A percentile compares a stretch with the other conserved stretches of the same genome.
phyloP scores from a whole-genome alignment of 2,113 vertebrate genomes.

The Neolamprologus falcicula region DNA sequence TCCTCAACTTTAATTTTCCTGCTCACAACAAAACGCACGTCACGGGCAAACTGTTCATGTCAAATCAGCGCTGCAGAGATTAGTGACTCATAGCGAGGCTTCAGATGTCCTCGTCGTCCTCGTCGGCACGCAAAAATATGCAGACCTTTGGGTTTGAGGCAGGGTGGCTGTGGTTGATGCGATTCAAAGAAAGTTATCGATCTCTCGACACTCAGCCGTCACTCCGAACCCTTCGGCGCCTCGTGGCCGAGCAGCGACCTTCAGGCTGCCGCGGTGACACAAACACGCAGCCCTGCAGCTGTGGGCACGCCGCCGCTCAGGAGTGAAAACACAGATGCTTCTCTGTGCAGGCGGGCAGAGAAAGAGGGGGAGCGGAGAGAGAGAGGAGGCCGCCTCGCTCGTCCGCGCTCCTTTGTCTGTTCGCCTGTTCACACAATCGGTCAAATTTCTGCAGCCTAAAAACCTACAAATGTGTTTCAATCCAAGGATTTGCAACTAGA shows the following conservation, averaged over 20 bases:
- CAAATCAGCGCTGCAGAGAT: not conserved
- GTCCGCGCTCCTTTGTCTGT: constrained; percentile 1
- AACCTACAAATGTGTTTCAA: not conserved
- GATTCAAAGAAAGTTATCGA: not conserved
- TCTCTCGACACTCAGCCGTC: not conserved
- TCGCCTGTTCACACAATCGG: not conserved
- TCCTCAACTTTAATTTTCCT: not conserved
- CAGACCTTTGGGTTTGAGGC: not conserved
- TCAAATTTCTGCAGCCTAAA: not conserved
- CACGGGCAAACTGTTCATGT: not conserved
- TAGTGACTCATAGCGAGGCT: not conserved
- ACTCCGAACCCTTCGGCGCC: not conserved
- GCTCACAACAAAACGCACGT: accelerated
- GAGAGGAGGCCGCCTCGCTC: not conserved
- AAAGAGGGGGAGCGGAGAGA: not conserved
- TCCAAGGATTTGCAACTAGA: not conserved
- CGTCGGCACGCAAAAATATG: not conserved
- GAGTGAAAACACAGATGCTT: not conserved
- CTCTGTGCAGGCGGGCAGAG: not conserved
- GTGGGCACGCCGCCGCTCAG: not conserved
- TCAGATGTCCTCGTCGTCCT: not conserved
- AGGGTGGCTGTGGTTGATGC: not conserved
- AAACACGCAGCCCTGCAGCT: not conserved
- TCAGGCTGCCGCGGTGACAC: not conserved
- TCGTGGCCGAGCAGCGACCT: not conserved